These are phyloP conservation scores for Agonopterix heracliana DNA, from an alignment of 2,888 invertebrate genomes.

Conservation along the genomic window DNA sequence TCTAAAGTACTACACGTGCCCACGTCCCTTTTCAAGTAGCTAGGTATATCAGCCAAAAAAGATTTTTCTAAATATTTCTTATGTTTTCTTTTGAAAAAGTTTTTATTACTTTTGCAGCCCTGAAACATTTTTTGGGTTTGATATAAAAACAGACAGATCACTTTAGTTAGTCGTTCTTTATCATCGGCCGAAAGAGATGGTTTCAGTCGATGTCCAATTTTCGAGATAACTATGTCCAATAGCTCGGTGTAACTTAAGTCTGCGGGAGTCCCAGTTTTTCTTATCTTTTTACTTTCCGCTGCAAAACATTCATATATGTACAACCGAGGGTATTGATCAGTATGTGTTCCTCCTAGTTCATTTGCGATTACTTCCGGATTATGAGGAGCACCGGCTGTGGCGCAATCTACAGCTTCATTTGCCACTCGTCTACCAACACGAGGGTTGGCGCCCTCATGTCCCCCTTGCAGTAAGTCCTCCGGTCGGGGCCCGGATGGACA, in stretches of 20 bases:
- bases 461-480: conserved; percentile 17
- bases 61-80: not conserved
- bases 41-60: not conserved
- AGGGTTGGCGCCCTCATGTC: conserved; percentile 19
- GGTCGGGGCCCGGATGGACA: conserved; percentile 18
- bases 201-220: not conserved
- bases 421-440: conserved; percentile 13
- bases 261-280: not conserved
- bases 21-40: not conserved
- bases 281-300: not conserved
- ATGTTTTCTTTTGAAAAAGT: not conserved
- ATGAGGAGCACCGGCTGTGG: conserved; percentile 2
- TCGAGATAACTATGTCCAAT: not conserved
- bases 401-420: conserved; percentile 11
- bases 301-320: not conserved
- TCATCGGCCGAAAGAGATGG: not conserved
- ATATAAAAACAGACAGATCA: not conserved
- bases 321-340: not conserved
- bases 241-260: not conserved
- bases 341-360: not conserved
- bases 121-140: not conserved
- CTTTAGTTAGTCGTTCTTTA: not conserved
- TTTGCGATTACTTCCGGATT: not conserved
- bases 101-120: not conserved
- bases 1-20: not conserved